Percentiles rank a stretch among this genome's conserved stretches.
phyloP scores from a whole-genome alignment of 2,888 invertebrate genomes.

The Rotaria macrura region DNA sequence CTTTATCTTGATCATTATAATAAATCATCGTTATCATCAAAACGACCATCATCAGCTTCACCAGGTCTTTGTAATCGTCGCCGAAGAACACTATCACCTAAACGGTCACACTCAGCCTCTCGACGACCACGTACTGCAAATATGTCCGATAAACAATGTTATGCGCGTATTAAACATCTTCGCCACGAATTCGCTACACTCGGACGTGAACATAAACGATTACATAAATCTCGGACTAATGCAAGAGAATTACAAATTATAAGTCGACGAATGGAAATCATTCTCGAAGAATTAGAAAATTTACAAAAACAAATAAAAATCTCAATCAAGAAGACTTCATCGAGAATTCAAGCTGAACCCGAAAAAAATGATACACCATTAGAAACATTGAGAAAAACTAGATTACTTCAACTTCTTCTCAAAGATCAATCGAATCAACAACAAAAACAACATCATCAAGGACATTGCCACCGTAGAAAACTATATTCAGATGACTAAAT shows the following conservation, averaged over 20 bases:
- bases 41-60: background rate
- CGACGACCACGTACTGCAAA: background rate
- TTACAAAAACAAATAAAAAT: background rate
- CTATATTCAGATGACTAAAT: background rate
- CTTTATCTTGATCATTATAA: background rate
- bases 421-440: background rate
- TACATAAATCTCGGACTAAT: background rate
- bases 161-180: background rate
- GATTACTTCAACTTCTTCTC: background rate
- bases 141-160: background rate
- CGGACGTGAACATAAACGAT: background rate
- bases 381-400: conserved; percentile 10
- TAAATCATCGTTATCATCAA: background rate
- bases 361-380: background rate
- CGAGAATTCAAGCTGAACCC: background rate
- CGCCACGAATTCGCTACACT: background rate
- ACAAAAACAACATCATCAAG: background rate
- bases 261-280: background rate
- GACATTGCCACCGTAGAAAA: background rate
- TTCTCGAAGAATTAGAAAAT: background rate
- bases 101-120: background rate
- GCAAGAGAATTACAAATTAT: background rate
- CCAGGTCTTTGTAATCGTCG: background rate
- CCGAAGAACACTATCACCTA: background rate
- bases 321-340: background rate